Conservation (phyloP, 2,113 vertebrate species). For the Eublepharis macularius region DNA sequence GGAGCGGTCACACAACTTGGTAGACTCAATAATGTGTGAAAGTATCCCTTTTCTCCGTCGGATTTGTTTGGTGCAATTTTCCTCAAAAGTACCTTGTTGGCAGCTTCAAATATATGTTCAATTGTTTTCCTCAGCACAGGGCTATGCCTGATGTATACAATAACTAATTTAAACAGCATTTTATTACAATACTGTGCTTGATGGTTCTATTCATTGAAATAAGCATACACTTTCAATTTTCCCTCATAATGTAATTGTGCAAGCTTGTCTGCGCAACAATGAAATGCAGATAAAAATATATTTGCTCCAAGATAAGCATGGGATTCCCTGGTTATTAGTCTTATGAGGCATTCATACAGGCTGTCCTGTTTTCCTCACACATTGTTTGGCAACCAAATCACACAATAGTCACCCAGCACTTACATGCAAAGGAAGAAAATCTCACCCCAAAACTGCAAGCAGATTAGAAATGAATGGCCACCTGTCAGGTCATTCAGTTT, state of each 20-base stretch:
- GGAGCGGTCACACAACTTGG: neutral
- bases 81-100: neutral
- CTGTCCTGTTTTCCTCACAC: neutral
- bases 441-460: neutral
- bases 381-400: neutral
- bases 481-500: neutral
- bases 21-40: neutral
- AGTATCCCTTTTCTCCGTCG: neutral
- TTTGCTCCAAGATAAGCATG: slow-evolving; percentile 21
- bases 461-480: neutral
- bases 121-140: neutral
- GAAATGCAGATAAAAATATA: slow-evolving; percentile 34
- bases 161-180: slow-evolving; percentile 27
- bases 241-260: slow-evolving; percentile 67
- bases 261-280: slow-evolving; percentile 47
- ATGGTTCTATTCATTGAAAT: slow-evolving; percentile 36
- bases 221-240: slow-evolving; percentile 46
- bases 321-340: slow-evolving; percentile 36
- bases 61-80: neutral
- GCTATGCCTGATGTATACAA: slow-evolving; percentile 45
- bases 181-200: slow-evolving; percentile 45
- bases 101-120: neutral
- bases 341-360: neutral
- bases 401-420: neutral
- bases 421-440: neutral